These are phyloP conservation scores for Ophonus ardosiacus DNA, from an alignment of 2,888 invertebrate genomes.

Conservation along the genomic window DNA sequence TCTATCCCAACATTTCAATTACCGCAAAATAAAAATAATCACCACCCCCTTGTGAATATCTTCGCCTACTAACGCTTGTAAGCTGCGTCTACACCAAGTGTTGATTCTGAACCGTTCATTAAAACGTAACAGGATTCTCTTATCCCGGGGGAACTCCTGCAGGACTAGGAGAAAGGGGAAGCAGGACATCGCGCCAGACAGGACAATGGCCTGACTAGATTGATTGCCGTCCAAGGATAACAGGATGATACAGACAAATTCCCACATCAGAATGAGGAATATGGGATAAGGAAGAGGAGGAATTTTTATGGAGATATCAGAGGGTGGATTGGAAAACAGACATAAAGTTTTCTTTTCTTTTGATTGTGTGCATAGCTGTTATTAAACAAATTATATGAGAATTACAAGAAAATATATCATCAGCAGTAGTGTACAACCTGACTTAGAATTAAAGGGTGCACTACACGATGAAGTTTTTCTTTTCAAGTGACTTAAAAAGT, in stretches of 20 bases:
- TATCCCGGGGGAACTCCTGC: conserved; percentile 18
- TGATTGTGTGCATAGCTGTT: too few relatives aligned
- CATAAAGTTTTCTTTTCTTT: too few relatives aligned
- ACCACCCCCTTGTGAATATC: background rate
- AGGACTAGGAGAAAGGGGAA: background rate
- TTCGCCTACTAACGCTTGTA: background rate
- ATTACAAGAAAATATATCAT: too few relatives aligned
- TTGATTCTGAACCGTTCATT: conserved; percentile 34
- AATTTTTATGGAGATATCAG: background rate
- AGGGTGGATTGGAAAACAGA: background rate
- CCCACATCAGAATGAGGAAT: background rate
- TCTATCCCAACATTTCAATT: conserved; percentile 3
- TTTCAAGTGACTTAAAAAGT: too few relatives aligned
- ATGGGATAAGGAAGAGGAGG: background rate
- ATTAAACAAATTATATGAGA: too few relatives aligned
- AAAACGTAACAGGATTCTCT: conserved; percentile 38
- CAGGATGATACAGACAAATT: conserved; percentile 48
- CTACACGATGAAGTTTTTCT: too few relatives aligned
- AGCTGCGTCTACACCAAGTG: background rate
- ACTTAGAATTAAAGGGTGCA: too few relatives aligned
- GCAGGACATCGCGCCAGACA: conserved; percentile 17
- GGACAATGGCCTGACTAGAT: conserved; percentile 39
- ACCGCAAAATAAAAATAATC: conserved; percentile 3
- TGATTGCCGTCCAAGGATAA: conserved; percentile 38
- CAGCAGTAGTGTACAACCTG: too few relatives aligned